phyloP scores from a whole-genome alignment of 1,140 invertebrate genomes.

The Coelopa frigida region DNA sequence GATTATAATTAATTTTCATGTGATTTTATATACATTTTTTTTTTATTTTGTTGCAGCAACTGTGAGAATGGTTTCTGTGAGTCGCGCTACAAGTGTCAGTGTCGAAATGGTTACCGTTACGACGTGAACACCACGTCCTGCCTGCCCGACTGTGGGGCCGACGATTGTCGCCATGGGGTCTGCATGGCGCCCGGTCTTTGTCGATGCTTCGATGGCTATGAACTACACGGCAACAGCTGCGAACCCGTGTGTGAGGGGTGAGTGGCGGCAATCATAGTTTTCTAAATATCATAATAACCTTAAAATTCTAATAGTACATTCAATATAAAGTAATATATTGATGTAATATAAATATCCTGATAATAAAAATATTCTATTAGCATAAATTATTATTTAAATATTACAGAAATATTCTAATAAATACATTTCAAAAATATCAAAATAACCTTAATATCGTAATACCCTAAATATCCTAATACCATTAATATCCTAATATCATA shows the following conservation, averaged over 20 bases:
- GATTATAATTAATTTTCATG: neutral
- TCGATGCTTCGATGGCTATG: slow-evolving; percentile 54
- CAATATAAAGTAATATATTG: too few species aligned
- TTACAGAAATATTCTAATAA: too few species aligned
- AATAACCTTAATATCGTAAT: too few species aligned
- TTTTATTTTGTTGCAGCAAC: slow-evolving; percentile 18
- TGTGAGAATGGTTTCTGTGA: slow-evolving; percentile 54
- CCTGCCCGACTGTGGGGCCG: slow-evolving; percentile 23
- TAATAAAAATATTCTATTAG: too few species aligned
- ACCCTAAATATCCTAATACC: too few species aligned
- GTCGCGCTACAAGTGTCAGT: slow-evolving; percentile 52
- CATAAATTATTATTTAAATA: too few species aligned
- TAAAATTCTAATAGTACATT: too few species aligned
- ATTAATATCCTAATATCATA: too few species aligned
- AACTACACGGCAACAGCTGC: slow-evolving; percentile 24
- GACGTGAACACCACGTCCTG: slow-evolving; percentile 36
- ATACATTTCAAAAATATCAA: too few species aligned
- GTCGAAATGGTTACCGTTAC: slow-evolving; percentile 53
- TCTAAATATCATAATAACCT: neutral
- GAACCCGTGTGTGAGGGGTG: slow-evolving; percentile 29
- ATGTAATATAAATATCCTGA: too few species aligned
- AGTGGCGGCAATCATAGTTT: too few species aligned
- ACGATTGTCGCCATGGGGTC: slow-evolving; percentile 45
- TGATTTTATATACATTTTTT: neutral
- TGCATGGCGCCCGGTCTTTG: slow-evolving; percentile 50